phyloP scores from a whole-genome alignment of 2,797 vertebrate species.

The Phyllotis vaccarum region DNA sequence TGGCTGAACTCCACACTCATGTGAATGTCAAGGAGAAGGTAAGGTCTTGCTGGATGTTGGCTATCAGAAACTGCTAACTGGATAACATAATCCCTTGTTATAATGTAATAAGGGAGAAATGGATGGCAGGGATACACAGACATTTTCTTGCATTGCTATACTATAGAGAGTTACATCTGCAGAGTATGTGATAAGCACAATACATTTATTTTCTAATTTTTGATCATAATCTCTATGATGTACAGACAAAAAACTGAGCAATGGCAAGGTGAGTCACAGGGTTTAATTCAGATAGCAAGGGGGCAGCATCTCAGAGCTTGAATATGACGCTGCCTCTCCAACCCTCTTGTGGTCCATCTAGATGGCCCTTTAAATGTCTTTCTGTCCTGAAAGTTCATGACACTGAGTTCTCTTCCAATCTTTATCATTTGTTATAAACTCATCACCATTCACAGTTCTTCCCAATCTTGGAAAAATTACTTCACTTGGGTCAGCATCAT shows the following conservation, averaged over 20 bases:
- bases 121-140: background rate
- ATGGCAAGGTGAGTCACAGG: background rate
- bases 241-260: background rate
- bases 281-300: background rate
- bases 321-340: background rate
- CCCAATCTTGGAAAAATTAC: background rate
- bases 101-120: background rate
- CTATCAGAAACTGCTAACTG: slow-evolving; percentile 11
- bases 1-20: slow-evolving; percentile 89
- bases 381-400: background rate
- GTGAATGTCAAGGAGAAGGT: slow-evolving; percentile 91
- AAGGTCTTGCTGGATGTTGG: slow-evolving; percentile 66
- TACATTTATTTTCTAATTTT: slow-evolving; percentile 24
- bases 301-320: background rate
- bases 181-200: background rate
- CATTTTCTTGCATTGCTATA: background rate
- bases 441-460: background rate
- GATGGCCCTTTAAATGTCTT: background rate
- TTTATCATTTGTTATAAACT: background rate
- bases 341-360: background rate
- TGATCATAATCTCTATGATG: slow-evolving; percentile 24
- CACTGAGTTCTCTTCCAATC: background rate
- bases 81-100: background rate
- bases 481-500: background rate
- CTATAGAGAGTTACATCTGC: background rate